phyloP scores from a whole-genome alignment of 2,113 vertebrate species.

The Melanotaenia duboulayi region DNA sequence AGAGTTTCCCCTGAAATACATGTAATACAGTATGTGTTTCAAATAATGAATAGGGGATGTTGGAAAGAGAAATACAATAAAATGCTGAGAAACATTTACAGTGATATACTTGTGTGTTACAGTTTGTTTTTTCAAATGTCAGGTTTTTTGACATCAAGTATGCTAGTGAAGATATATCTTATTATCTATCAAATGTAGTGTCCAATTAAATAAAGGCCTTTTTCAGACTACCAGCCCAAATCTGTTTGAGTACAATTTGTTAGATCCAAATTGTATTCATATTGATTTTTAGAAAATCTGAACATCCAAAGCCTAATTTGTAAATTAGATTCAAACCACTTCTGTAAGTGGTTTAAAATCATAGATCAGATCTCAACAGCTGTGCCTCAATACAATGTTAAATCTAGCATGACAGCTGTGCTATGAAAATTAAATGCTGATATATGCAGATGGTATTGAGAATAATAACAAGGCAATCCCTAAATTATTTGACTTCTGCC shows the following conservation, averaged over 20 bases:
- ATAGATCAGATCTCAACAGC: no score
- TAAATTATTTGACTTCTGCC: not conserved
- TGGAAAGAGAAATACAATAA: no score
- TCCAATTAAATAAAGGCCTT: not conserved
- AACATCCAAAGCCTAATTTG: not conserved
- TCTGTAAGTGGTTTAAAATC: no score
- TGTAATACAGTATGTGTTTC: no score
- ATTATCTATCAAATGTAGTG: not conserved
- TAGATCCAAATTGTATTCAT: not conserved
- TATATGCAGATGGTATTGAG: not conserved
- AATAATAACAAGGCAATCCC: not conserved
- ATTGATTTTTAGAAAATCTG: not conserved
- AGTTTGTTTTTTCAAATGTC: no score
- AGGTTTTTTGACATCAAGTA: no score
- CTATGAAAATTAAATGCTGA: not conserved
- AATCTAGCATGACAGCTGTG: not conserved
- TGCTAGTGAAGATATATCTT: no score
- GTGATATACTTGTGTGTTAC: no score
- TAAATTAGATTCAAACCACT: not conserved
- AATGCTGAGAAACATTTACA: no score
- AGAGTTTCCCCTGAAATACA: no score
- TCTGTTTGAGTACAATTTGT: not conserved
- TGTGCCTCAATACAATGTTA: not conserved
- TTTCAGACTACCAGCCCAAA: not conserved
- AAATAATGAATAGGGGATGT: no score